phyloP scores from a whole-genome alignment of 2,797 vertebrate species.

The Ctenochaetus hawaiiensis region DNA sequence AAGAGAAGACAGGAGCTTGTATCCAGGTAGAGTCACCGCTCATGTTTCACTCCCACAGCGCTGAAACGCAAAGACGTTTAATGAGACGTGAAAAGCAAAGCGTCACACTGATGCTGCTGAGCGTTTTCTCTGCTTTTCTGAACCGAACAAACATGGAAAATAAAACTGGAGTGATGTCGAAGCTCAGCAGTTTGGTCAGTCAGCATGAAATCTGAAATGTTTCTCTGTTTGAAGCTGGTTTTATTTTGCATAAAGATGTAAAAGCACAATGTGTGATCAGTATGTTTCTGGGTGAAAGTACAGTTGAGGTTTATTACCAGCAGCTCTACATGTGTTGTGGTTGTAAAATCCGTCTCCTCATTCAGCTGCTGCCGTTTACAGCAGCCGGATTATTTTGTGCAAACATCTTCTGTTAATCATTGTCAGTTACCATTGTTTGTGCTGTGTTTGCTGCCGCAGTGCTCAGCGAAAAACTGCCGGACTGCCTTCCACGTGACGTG shows the following conservation, averaged over 20 bases:
- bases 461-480: constrained; percentile 97
- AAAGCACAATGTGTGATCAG: no score
- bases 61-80: neutral
- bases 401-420: no score
- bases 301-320: no score
- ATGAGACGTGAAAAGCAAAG: constrained; percentile 6
- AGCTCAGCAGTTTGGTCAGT: constrained; percentile 9
- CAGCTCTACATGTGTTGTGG: no score
- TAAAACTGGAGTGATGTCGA: neutral
- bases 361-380: no score
- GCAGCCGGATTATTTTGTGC: no score
- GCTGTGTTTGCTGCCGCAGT: constrained; percentile 78
- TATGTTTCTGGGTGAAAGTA: no score
- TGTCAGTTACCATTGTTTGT: no score
- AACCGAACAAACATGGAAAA: neutral
- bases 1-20: constrained; percentile 95
- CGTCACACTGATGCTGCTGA: neutral
- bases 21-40: constrained; percentile 87
- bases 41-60: neutral
- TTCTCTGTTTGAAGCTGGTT: neutral
- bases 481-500: constrained; percentile 98
- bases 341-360: no score
- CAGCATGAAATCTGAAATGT: neutral
- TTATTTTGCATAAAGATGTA: no score
- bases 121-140: neutral